Conservation (phyloP, 2,888 invertebrate genomes). For the Temnothorax ravouxi region DNA sequence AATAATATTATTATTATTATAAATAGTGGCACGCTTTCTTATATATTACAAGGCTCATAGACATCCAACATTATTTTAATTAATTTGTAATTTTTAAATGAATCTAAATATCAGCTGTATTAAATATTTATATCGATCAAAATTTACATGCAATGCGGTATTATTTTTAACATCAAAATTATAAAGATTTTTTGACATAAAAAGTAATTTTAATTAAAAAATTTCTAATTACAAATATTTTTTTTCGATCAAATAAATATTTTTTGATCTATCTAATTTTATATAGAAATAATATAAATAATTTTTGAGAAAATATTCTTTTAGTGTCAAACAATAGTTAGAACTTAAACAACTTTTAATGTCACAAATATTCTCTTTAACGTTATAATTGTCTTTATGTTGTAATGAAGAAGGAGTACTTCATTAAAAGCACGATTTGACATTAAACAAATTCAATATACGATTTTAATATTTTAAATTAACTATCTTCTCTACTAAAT, state of each 20-base stretch:
- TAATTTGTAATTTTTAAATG: neutral
- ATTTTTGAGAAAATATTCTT: neutral
- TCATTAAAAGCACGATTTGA: neutral
- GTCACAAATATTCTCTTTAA: neutral
- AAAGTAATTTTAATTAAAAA: neutral
- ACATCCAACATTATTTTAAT: neutral
- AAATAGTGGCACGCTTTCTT: neutral
- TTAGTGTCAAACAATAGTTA: neutral
- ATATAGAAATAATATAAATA: neutral
- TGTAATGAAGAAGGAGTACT: neutral
- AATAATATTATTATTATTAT: neutral
- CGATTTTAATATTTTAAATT: neutral
- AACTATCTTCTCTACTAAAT: neutral
- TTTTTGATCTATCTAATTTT: neutral
- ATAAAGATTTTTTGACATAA: neutral
- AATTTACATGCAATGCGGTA: neutral
- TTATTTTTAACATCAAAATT: neutral
- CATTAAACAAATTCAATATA: neutral
- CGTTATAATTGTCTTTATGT: neutral
- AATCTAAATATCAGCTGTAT: neutral
- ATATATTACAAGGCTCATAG: neutral
- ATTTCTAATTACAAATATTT: neutral
- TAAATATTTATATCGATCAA: neutral
- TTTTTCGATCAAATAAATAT: neutral
- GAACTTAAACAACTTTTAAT: neutral